Evolutionary conservation across 2,797 vertebrate species (phyloP), one percentile per base, ranked within the genome.

Genomic region (Anisognathus igniventris): DNA sequence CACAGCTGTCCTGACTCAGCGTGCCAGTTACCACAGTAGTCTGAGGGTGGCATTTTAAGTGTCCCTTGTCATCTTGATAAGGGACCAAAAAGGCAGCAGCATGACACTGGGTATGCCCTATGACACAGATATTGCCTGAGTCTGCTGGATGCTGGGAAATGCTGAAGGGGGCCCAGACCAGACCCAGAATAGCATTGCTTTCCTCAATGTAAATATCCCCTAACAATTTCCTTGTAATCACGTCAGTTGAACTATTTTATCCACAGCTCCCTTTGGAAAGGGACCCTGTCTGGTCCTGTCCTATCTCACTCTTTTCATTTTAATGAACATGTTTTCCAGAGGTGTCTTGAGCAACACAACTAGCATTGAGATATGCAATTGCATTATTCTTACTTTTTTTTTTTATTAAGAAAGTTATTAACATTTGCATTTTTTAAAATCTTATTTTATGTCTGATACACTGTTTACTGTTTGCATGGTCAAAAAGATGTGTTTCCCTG

Each of bases 31-130:
- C 62, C 70, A n/a, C 33, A 42, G 53, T 60, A 31, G 64, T 83
- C 54, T 62, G 66, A 31, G 42, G 35, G 60, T 92, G 90, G 80
- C 75, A 96, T 95, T 95, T 95, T 68, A 74, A 82, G 62, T 74
- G 39, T 64, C 79, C 33, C 71, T 87, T 7, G 0, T 88, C 77
- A 66, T 75, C 90, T 78, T 90, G 86, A 51, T 76, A 87, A 67
- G 50, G 50, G 75, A 91, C 60, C 86, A 74, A 68, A 90, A 90
- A 82, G 48, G 73, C 30, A 25, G 58, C 50, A 48, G 54, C 57
- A 18, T 81, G 83, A 35, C 42, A 25, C 48, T 54, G 82, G 68
- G 22, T 82, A 68, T 42, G 47, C 60, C 77, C 81, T 45, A 3
- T 91, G 87, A 87, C 61, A 42, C 54, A 85, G 44, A 31, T 8